Base-by-base conservation (phyloP, 1,140 invertebrate genomes). In the Panagrolaimus sp. region DNA sequence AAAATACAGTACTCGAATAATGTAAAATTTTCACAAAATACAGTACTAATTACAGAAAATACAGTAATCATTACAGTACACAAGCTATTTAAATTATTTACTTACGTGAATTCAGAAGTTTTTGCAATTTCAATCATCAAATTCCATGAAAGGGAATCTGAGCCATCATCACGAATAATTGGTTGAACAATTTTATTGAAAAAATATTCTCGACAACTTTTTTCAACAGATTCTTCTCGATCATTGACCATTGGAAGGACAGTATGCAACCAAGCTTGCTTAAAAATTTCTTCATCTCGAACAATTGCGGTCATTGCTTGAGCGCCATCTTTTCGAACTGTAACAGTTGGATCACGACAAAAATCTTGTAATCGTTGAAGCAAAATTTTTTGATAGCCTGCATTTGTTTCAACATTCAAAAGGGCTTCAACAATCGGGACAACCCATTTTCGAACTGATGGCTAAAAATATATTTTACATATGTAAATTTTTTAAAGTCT, bases 71-170 rank as follows among this genome's bases (percentile, higher is more conserved):
- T n/a, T n/a, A n/a, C n/a, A n/a, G n/a, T n/a, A n/a, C n/a, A n/a
- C n/a, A n/a, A n/a, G n/a, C n/a, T n/a, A n/a, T n/a, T n/a, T n/a
- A n/a, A n/a, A n/a, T n/a, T n/a, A n/a, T n/a, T n/a, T 38, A 38
- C 32, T 38, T 38, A 38, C 32, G 32, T 28, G 5, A 58, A 58
- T 26, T 58, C 52, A 28, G 21, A 26, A 0, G 52, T 58, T 21
- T 58, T 58, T 28, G 52, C 52, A 28, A 58, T 58, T 26, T 58
- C 52, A 28, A 58, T 58, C 52, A 58, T 58, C 15, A 58, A 12
- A 28, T 58, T 58, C 52, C 52, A 58, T 12, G 21, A 26, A 28
- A 58, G 52, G 4, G 52, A 58, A 58, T 58, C 52, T 12, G 48
- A 52, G 17, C 52, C 52, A n/a, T 58, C 52, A 58, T 58, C 17